Percentiles rank a stretch among this genome's conserved stretches.
These are phyloP conservation scores for Gnathonemus echidnorhynchus DNA, from an alignment of 2,113 vertebrate species.

Conservation along the genomic window DNA sequence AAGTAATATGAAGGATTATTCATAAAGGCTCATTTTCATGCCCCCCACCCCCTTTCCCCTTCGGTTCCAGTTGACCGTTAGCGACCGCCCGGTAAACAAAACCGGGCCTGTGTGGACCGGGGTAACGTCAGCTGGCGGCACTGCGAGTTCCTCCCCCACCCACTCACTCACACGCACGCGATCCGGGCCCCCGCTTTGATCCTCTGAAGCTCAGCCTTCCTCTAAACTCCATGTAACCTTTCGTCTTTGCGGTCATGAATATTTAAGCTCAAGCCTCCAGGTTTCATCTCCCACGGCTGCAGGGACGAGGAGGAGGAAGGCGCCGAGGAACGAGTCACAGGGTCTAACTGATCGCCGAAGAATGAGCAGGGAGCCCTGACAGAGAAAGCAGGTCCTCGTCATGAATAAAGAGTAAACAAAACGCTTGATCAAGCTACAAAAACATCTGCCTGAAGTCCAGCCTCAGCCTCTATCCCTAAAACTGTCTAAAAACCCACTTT, in stretches of 20 bases:
- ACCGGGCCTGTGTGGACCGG: not conserved
- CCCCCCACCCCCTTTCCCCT: not conserved
- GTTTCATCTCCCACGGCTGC: constrained; percentile 55
- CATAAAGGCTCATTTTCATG: not conserved
- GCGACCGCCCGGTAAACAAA: not conserved
- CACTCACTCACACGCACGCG: not conserved
- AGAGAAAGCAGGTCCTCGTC: not conserved
- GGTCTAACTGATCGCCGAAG: not conserved
- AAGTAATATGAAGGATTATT: not conserved
- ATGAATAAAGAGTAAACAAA: not conserved
- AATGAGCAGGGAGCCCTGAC: not conserved
- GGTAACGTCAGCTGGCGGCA: not conserved
- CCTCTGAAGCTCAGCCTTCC: constrained; percentile 36
- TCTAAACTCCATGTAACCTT: constrained; percentile 64
- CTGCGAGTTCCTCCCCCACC: not conserved
- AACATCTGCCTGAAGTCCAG: not conserved
- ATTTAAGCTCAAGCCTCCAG: constrained; percentile 57
- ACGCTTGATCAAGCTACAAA: not conserved
- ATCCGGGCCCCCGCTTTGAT: not conserved
- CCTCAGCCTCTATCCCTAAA: not conserved
- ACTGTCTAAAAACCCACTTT: not conserved
- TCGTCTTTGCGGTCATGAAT: constrained; percentile 61
- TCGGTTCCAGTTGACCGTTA: not conserved
- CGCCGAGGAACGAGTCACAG: not conserved
- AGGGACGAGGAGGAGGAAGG: constrained; percentile 37